Evolutionary conservation across 2,797 vertebrate genomes (phyloP).

Genomic region (Phoebastria nigripes): DNA sequence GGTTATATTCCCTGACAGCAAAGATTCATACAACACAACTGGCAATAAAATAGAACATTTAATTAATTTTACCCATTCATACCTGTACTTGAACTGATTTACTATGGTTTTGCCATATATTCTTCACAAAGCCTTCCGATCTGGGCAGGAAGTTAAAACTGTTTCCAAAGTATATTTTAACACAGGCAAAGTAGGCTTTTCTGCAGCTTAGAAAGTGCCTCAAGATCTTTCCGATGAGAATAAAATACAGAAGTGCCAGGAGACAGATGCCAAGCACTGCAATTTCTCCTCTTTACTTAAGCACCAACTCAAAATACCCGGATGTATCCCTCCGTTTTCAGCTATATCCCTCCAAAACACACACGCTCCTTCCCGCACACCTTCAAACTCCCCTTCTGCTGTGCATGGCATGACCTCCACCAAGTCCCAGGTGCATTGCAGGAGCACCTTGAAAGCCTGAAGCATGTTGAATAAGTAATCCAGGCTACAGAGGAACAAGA

Average conservation of each 20-base stretch:
- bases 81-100: neutral
- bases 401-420: neutral
- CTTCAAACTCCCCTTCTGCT: neutral
- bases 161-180: neutral
- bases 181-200: neutral
- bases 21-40: neutral
- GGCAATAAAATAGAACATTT: neutral
- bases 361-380: neutral
- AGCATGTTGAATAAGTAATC: accelerated
- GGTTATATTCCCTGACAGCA: neutral
- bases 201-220: neutral
- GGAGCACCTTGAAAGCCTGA: neutral
- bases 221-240: neutral
- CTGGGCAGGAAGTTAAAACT: neutral
- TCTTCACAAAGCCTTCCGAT: neutral
- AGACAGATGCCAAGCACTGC: neutral
- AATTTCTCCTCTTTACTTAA: neutral
- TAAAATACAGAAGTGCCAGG: neutral
- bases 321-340: neutral
- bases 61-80: neutral
- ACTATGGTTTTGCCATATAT: neutral
- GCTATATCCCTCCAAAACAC: neutral
- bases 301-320: neutral
- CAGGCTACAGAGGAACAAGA: neutral
- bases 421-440: neutral